These are phyloP conservation scores for Telmatochromis sp. DNA, from an alignment of 2,113 vertebrate species.

Conservation along the genomic window DNA sequence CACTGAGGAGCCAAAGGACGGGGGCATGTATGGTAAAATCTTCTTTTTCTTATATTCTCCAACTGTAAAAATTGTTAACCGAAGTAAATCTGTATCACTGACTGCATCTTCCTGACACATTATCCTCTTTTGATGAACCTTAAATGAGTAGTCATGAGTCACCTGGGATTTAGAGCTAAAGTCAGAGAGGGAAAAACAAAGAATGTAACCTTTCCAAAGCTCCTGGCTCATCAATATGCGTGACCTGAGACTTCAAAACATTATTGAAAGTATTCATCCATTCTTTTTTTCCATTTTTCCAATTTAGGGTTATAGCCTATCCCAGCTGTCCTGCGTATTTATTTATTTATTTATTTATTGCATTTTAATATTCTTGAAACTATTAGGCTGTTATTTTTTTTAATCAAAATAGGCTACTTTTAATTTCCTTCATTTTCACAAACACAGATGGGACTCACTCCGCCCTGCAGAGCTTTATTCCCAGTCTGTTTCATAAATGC, in stretches of 20 bases:
- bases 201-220: not conserved
- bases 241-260: not conserved
- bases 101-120: not conserved
- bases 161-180: not conserved
- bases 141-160: not conserved
- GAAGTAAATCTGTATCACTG: not conserved
- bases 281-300: not conserved
- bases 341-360: not conserved
- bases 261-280: not conserved
- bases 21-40: not conserved
- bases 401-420: not conserved
- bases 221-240: not conserved
- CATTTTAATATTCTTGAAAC: not conserved
- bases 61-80: not conserved
- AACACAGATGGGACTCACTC: not conserved
- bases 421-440: not conserved
- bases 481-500: not conserved
- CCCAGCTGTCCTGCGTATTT: not conserved
- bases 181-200: not conserved
- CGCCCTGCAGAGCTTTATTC: not conserved
- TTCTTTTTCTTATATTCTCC: not conserved
- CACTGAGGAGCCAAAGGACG: not conserved
- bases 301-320: not conserved
- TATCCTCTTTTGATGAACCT: not conserved
- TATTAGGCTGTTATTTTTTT: not conserved